Conservation (phyloP, 2,797 vertebrate species). For the Clamator glandarius region DNA sequence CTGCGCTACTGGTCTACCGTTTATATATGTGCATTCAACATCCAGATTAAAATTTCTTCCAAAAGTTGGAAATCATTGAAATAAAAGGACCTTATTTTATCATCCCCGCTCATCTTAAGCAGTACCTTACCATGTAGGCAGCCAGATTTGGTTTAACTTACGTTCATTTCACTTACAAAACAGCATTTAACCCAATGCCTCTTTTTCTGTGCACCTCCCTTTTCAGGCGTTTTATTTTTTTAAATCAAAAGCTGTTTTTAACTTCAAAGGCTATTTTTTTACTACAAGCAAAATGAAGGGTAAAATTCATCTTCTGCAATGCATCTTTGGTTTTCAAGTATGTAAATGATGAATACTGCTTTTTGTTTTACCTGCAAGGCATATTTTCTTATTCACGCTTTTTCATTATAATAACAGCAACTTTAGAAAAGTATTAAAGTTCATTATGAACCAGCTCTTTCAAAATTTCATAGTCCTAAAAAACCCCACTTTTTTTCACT, state of each 20-base stretch:
- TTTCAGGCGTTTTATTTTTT: conserved; percentile 15
- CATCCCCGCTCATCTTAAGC: background rate
- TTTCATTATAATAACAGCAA: conserved; percentile 51
- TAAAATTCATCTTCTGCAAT: conserved; percentile 49
- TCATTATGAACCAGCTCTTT: conserved; percentile 41
- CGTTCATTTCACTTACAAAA: background rate
- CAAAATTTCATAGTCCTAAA: conserved; percentile 20
- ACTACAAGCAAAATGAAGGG: conserved; percentile 48
- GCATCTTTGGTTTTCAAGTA: conserved; percentile 47
- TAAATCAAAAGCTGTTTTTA: conserved; percentile 40
- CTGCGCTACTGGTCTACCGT: background rate
- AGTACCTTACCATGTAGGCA: background rate
- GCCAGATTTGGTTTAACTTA: conserved; percentile 7
- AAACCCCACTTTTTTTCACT: background rate
- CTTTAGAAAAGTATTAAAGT: conserved; percentile 38
- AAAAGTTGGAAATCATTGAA: background rate
- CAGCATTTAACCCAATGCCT: background rate
- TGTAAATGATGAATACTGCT: conserved; percentile 16
- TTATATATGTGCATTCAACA: background rate
- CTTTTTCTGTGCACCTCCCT: conserved; percentile 32
- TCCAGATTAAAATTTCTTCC: background rate
- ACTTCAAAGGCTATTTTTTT: conserved; percentile 62
- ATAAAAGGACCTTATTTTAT: conserved; percentile 1
- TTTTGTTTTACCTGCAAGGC: conserved; percentile 55
- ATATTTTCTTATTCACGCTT: conserved; percentile 55